Evolutionary conservation across 2,113 vertebrate genomes (phyloP).

Genomic region (Hymenochirus boettgeri): DNA sequence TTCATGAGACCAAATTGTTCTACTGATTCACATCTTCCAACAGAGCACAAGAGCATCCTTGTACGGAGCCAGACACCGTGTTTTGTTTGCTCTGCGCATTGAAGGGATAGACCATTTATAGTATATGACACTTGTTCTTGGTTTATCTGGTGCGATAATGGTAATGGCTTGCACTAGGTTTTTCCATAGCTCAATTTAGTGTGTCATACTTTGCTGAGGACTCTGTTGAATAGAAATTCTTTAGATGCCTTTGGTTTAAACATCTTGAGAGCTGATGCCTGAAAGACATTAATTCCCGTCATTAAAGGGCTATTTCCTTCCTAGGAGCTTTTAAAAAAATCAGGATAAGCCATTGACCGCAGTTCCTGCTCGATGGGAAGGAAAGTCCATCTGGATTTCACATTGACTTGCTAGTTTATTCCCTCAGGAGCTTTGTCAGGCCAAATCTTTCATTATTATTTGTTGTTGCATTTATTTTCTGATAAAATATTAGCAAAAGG

Average conservation of each 20-base stretch:
- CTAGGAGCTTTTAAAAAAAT: constrained; percentile 3
- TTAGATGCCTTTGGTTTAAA: constrained; percentile 20
- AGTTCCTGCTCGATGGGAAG: constrained; percentile 17
- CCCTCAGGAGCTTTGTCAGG: no score
- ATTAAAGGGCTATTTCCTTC: constrained; percentile 18
- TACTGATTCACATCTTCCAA: constrained; percentile 4
- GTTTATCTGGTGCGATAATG: background rate
- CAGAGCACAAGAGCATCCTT: constrained; percentile 1
- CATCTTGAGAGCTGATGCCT: constrained; percentile 18
- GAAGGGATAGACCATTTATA: constrained; percentile 1
- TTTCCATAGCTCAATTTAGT: constrained; percentile 3
- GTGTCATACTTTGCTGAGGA: constrained; percentile 1
- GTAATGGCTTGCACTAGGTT: background rate
- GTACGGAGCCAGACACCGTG: background rate
- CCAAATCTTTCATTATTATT: no score
- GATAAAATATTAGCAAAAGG: no score
- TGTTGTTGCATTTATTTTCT: no score
- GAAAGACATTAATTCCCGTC: constrained; percentile 7
- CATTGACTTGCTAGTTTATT: no score
- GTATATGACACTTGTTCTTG: constrained; percentile 7
- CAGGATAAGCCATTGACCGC: constrained; percentile 7
- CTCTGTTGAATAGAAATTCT: constrained; percentile 19
- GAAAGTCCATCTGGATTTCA: no score
- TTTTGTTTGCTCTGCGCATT: no score
- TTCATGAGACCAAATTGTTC: background rate